These are phyloP conservation scores for Piscicola geometra DNA, from an alignment of 2,888 invertebrate genomes.

Conservation along the genomic window DNA sequence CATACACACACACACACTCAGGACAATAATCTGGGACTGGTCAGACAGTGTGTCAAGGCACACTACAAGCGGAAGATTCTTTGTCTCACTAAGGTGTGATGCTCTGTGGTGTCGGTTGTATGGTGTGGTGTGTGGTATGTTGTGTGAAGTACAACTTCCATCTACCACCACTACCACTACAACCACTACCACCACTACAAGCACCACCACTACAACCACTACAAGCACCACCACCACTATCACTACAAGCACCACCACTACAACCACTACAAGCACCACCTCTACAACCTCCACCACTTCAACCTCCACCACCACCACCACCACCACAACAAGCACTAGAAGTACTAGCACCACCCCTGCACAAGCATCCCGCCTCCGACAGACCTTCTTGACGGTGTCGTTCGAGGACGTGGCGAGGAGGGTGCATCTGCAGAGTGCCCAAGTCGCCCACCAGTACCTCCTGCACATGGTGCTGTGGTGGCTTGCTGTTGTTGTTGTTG, in stretches of 20 bases:
- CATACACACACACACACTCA: constrained; percentile 43
- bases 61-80: constrained; percentile 94
- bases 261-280: too few relatives aligned
- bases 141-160: too few relatives aligned
- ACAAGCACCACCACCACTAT: too few relatives aligned
- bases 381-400: constrained; percentile 81
- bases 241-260: too few relatives aligned
- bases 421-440: constrained; percentile 76
- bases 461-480: constrained; percentile 75
- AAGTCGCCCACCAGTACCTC: constrained; percentile 86
- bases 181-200: too few relatives aligned
- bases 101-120: too few relatives aligned
- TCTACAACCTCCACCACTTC: too few relatives aligned
- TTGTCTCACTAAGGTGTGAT: constrained; percentile 73
- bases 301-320: too few relatives aligned
- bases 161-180: too few relatives aligned
- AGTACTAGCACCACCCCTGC: background rate
- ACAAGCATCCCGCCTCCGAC: constrained; percentile 43
- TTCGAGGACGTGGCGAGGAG: constrained; percentile 81
- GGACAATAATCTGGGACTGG: constrained; percentile 62
- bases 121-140: too few relatives aligned
- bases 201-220: too few relatives aligned
- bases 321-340: too few relatives aligned
- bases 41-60: constrained; percentile 74
- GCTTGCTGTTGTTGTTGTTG: background rate